Conservation (phyloP, 2,888 invertebrate genomes). For the Trissoscelio sp. region DNA sequence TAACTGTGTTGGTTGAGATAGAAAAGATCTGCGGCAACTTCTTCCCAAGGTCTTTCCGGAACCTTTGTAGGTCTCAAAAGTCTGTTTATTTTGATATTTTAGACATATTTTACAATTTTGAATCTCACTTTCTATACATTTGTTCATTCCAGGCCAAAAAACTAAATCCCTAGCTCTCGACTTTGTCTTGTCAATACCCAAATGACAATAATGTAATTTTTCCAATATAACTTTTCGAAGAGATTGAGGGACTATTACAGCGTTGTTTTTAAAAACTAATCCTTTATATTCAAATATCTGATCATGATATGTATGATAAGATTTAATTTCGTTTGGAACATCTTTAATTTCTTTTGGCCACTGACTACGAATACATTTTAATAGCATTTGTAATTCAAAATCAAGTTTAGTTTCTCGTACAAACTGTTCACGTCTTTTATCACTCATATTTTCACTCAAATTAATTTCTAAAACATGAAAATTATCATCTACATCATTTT, state of each 20-base stretch:
- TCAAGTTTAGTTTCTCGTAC: conserved; percentile 61
- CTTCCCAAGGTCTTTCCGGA: conserved; percentile 41
- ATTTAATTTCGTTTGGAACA: conserved; percentile 57
- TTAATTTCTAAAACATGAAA: conserved; percentile 49
- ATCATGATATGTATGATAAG: conserved; percentile 51
- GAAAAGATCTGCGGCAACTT: conserved; percentile 43
- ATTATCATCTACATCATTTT: conserved; percentile 50
- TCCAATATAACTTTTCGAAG: conserved; percentile 47
- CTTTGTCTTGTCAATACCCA: conserved; percentile 63
- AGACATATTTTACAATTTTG: conserved; percentile 52
- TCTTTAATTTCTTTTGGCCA: conserved; percentile 65
- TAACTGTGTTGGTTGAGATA: conserved; percentile 29
- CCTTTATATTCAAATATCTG: conserved; percentile 50
- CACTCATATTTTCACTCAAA: conserved; percentile 48
- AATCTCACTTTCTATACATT: conserved; percentile 15
- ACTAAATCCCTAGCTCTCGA: conserved; percentile 47
- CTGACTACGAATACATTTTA: conserved; percentile 34
- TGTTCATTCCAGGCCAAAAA: conserved; percentile 61
- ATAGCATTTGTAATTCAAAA: conserved; percentile 48
- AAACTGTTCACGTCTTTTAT: conserved; percentile 40
- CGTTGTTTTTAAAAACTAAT: conserved; percentile 26
- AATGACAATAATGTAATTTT: conserved; percentile 66
- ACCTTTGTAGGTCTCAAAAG: conserved; percentile 42
- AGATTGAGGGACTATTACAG: conserved; percentile 66
- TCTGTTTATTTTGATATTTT: conserved; percentile 47